These are phyloP conservation scores for Brienomyrus longianalis DNA, from an alignment of 2,113 vertebrate species.

Conservation along the genomic window DNA sequence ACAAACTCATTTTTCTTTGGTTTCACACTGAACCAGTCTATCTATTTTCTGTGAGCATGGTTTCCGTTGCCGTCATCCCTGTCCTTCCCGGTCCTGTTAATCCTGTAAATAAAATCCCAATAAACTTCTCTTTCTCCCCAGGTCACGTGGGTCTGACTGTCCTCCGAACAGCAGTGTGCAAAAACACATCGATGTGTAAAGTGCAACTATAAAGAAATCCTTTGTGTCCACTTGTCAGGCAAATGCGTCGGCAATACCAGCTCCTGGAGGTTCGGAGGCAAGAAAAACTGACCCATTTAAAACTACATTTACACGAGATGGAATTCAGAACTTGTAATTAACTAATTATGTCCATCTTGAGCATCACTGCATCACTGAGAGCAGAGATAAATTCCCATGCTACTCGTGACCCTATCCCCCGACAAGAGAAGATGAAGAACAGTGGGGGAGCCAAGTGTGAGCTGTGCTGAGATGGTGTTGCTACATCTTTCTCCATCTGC, in stretches of 20 bases:
- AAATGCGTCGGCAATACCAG: background rate
- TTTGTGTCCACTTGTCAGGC: background rate
- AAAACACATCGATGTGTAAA: background rate
- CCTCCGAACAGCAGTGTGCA: background rate
- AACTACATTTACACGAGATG: background rate
- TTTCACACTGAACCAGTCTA: background rate
- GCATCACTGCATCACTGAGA: background rate
- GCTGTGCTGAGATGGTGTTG: background rate
- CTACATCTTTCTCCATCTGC: background rate
- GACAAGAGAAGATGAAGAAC: background rate
- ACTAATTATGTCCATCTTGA: background rate
- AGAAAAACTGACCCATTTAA: background rate
- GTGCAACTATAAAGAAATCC: background rate
- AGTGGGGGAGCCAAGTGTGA: background rate
- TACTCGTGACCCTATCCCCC: background rate
- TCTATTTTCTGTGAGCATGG: background rate
- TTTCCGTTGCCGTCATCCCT: background rate
- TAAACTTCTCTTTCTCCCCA: background rate
- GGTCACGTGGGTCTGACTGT: background rate
- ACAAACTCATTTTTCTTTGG: background rate
- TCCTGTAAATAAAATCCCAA: background rate
- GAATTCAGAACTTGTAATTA: conserved; percentile 7
- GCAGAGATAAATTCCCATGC: background rate
- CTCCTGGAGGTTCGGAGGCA: background rate
- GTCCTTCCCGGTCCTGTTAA: background rate